These are phyloP conservation scores for Hormaphis cornu DNA, from an alignment of 1,140 invertebrate species.

Conservation along the genomic window DNA sequence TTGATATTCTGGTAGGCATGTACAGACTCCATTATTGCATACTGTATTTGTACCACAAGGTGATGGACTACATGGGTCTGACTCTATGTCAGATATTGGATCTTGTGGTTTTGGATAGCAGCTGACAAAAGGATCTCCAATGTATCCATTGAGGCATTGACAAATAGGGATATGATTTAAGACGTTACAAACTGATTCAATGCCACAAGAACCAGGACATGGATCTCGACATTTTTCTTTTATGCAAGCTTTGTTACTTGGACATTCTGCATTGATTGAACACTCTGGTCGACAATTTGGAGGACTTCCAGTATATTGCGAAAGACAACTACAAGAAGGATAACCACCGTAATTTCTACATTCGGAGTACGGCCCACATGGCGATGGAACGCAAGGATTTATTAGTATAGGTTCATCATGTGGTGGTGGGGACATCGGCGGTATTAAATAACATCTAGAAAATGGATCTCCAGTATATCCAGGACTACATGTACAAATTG, in stretches of 20 bases:
- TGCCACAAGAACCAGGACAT: constrained; percentile 42
- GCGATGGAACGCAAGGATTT: constrained; percentile 45
- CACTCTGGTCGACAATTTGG: constrained; percentile 47
- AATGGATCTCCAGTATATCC: constrained; percentile 64
- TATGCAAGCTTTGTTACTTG: constrained; percentile 41
- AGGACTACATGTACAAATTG: constrained; percentile 60
- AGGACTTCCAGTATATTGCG: constrained; percentile 42
- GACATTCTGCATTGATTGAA: constrained; percentile 42
- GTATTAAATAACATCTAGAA: constrained; percentile 41
- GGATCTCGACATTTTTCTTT: constrained; percentile 42
- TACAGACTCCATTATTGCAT: constrained; percentile 53
- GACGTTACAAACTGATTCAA: constrained; percentile 45
- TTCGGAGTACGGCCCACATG: constrained; percentile 48
- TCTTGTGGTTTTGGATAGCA: constrained; percentile 40
- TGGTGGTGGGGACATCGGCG: constrained; percentile 36
- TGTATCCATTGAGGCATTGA: constrained; percentile 42
- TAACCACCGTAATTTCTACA: constrained; percentile 44
- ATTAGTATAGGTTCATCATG: constrained; percentile 34
- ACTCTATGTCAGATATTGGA: constrained; percentile 36
- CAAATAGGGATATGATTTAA: constrained; percentile 46
- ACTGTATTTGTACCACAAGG: constrained; percentile 64
- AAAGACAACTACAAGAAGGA: constrained; percentile 43
- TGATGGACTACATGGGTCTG: constrained; percentile 51
- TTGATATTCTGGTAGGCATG: constrained; percentile 52
- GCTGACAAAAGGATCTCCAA: constrained; percentile 47